These are phyloP conservation scores for Harlomillsia oculata DNA, from an alignment of 1,140 invertebrate species.

Conservation along the genomic window DNA sequence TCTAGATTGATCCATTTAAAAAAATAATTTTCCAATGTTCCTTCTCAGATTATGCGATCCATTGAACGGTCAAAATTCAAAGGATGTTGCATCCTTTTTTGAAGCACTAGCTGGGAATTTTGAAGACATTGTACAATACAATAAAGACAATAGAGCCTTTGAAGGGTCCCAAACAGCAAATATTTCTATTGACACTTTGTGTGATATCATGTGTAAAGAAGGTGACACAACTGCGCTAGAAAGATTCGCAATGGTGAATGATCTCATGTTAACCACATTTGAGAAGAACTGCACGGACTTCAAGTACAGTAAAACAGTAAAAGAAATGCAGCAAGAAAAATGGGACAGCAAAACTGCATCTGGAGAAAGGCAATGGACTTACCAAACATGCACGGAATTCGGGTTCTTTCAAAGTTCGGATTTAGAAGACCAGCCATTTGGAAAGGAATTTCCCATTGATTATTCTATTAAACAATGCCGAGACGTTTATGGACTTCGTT, in stretches of 20 bases:
- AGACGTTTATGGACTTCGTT: constrained; percentile 48
- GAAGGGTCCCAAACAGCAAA: constrained; percentile 52
- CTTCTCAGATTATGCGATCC: constrained; percentile 61
- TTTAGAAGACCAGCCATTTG: constrained; percentile 45
- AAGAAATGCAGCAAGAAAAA: constrained; percentile 55
- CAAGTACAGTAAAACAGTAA: constrained; percentile 67
- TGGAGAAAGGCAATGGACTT: constrained; percentile 41
- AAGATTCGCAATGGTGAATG: constrained; percentile 62
- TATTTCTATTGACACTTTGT: constrained; percentile 70
- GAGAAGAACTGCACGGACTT: constrained; percentile 74
- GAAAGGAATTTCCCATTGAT: constrained; percentile 43
- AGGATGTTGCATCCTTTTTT: constrained; percentile 71
- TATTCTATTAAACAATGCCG: constrained; percentile 46
- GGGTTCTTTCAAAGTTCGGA: constrained; percentile 51
- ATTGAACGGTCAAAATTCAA: constrained; percentile 52
- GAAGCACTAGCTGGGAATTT: constrained; percentile 71
- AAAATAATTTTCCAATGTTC: constrained; percentile 7
- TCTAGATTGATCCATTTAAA: constrained; percentile 4
- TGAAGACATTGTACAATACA: constrained; percentile 84
- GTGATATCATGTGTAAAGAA: constrained; percentile 59
- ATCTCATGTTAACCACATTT: constrained; percentile 54
- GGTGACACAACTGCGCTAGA: constrained; percentile 46
- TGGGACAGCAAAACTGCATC: constrained; percentile 51
- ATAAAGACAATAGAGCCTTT: constrained; percentile 75
- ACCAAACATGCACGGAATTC: constrained; percentile 52